Evolutionary conservation across 1,140 invertebrate genomes (phyloP).

Genomic region (Heliconius congener): DNA sequence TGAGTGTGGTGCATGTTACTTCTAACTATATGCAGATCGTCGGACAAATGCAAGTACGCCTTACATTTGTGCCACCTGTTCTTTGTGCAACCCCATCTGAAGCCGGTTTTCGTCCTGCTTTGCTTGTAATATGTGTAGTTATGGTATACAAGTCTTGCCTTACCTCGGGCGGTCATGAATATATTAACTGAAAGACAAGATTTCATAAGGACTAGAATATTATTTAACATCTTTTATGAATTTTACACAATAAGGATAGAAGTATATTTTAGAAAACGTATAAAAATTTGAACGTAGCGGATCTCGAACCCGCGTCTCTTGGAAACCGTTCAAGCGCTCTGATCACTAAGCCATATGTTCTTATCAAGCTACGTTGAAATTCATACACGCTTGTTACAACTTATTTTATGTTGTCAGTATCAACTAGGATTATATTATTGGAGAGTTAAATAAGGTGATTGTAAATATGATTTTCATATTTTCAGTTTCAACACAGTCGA

Average conservation of each 20-base stretch:
- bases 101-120: conserved; percentile 63
- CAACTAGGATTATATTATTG: too few species aligned
- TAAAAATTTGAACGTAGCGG: too few species aligned
- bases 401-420: too few species aligned
- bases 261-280: too few species aligned
- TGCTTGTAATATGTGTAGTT: conserved; percentile 77
- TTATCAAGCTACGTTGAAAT: too few species aligned
- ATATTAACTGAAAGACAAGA: conserved; percentile 75
- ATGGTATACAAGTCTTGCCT: conserved; percentile 66
- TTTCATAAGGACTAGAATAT: conserved; percentile 30
- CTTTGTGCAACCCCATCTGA: conserved; percentile 76
- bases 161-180: conserved; percentile 75
- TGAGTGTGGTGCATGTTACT: conserved; percentile 75
- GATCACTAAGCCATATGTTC: too few species aligned
- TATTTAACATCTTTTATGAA: too few species aligned
- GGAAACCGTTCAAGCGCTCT: too few species aligned
- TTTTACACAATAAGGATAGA: too few species aligned
- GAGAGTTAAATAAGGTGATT: neutral
- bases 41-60: conserved; percentile 68
- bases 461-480: neutral
- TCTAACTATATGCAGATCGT: conserved; percentile 70
- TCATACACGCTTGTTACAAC: too few species aligned
- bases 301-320: too few species aligned
- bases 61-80: conserved; percentile 76
- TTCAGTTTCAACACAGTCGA: too few species aligned